Percentiles rank a stretch among this genome's conserved stretches.
Evolutionary conservation across 2,888 invertebrate species (phyloP).

Genomic region (Gastrophysa polygoni): DNA sequence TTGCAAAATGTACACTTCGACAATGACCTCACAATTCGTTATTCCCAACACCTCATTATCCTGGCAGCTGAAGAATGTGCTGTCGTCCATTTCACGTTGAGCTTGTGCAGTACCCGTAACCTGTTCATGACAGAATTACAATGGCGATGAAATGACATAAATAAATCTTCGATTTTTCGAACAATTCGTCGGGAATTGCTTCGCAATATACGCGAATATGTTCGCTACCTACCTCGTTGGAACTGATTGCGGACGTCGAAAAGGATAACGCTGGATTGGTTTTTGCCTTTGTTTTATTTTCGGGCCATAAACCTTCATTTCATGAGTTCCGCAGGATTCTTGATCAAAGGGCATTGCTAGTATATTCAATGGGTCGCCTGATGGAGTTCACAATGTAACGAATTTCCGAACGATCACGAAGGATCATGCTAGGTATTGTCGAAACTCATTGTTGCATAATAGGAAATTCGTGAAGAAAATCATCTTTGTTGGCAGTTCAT

Average conservation of each 20-base stretch:
- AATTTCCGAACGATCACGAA: no score
- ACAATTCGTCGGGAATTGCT: conserved; percentile 34
- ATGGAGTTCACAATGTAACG: background rate
- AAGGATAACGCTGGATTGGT: background rate
- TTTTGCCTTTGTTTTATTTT: background rate
- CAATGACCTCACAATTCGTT: background rate
- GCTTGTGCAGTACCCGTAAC: conserved; percentile 19
- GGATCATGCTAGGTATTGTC: no score
- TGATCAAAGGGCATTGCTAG: background rate
- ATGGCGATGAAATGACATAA: conserved; percentile 37
- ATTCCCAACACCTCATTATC: background rate
- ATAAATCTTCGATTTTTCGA: conserved; percentile 41
- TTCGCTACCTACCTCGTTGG: conserved; percentile 25
- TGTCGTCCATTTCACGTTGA: conserved; percentile 17
- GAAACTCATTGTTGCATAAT: no score
- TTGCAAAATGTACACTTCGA: no score
- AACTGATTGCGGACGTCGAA: conserved; percentile 9
- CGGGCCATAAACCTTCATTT: background rate
- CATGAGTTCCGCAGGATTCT: background rate
- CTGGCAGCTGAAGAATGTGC: conserved; percentile 11
- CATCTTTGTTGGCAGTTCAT: no score
- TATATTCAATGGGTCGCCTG: background rate
- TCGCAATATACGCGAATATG: conserved; percentile 33
- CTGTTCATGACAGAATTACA: conserved; percentile 37
- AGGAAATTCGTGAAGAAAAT: no score